phyloP scores from a whole-genome alignment of 2,797 vertebrate genomes.

The Stomatorhinus walkeri region DNA sequence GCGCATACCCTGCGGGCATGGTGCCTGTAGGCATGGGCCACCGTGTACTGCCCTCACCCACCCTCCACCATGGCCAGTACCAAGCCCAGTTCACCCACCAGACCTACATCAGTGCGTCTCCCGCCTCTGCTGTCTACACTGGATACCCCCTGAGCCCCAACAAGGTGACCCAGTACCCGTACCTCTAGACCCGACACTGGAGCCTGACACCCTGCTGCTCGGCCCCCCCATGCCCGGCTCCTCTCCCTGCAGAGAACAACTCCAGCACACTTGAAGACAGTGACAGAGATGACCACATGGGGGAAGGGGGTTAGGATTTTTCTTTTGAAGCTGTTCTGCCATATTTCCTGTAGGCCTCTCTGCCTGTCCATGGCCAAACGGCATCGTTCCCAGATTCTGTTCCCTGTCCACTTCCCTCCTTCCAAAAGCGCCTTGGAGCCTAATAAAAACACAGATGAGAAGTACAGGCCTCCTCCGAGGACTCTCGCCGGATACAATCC shows the following conservation, averaged over 20 bases:
- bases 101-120: conserved; percentile 98
- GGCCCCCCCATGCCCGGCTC: conserved; percentile 26
- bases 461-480: conserved; percentile 43
- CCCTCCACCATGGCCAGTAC: conserved; percentile 91
- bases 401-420: conserved; percentile 37
- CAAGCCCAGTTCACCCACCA: conserved; percentile 96
- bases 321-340: conserved; percentile 32
- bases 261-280: conserved; percentile 62
- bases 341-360: background rate
- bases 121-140: conserved; percentile 98
- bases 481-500: conserved; percentile 49
- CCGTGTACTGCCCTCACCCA: conserved; percentile 88
- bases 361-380: background rate
- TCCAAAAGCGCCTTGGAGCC: conserved; percentile 40
- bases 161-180: conserved; percentile 99
- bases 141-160: conserved; percentile 98
- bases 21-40: conserved; percentile 94
- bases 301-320: conserved; percentile 33
- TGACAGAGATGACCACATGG: conserved; percentile 31
- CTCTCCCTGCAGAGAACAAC: conserved; percentile 6
- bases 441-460: conserved; percentile 47
- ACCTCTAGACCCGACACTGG: conserved; percentile 79
- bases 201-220: conserved; percentile 40
- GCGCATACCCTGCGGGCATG: conserved; percentile 83
- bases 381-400: background rate